Conservation (phyloP, 2,888 invertebrate species). For the Dyspetes luteomarginatus region DNA sequence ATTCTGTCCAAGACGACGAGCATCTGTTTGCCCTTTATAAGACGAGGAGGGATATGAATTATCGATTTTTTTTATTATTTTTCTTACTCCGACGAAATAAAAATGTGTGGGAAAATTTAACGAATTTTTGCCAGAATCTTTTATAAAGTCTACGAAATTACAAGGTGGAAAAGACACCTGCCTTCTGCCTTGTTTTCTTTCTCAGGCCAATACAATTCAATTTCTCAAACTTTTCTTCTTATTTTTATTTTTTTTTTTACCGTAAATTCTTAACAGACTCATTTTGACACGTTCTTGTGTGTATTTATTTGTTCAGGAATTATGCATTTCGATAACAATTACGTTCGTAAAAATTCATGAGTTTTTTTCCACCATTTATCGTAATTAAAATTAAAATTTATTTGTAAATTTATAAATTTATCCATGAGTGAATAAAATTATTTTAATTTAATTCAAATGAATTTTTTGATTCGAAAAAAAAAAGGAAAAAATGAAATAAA, state of each 20-base stretch:
- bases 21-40: slow-evolving; percentile 34
- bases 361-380: too few species aligned
- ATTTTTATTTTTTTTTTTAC: neutral
- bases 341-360: too few species aligned
- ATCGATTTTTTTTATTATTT: slow-evolving; percentile 39
- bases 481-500: neutral
- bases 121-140: neutral
- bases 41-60: slow-evolving; percentile 40
- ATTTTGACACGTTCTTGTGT: too few species aligned
- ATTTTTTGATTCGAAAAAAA: neutral
- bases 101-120: slow-evolving; percentile 34
- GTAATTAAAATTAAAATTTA: too few species aligned
- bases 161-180: slow-evolving; percentile 38
- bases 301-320: too few species aligned
- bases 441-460: too few species aligned
- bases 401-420: neutral
- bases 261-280: too few species aligned
- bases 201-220: too few species aligned
- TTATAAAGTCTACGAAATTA: neutral
- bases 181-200: neutral
- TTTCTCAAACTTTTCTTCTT: neutral
- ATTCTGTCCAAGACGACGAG: neutral
- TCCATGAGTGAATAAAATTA: neutral
- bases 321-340: too few species aligned
- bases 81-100: too few species aligned